These are phyloP conservation scores for Sipha flava DNA, from an alignment of 1,140 invertebrate species.

Conservation along the genomic window DNA sequence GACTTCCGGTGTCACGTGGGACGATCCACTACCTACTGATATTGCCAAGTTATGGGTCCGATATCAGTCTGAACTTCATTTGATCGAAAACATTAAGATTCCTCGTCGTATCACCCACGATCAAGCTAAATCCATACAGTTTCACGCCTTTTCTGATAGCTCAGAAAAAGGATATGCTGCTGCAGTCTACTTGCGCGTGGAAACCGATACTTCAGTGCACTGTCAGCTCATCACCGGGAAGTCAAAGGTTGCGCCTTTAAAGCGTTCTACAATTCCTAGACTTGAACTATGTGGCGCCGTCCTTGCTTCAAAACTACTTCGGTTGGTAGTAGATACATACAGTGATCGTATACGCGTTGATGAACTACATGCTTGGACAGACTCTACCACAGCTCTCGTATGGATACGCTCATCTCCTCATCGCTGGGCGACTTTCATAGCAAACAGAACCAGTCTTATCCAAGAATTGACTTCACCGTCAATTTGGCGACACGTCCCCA, in stretches of 20 bases:
- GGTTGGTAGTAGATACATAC: too few species aligned
- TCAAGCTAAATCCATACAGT: not conserved
- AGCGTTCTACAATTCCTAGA: not conserved
- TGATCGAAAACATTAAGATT: not conserved
- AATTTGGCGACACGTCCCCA: slow-evolving; percentile 44
- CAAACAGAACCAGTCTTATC: slow-evolving; percentile 43
- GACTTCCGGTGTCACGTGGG: slow-evolving; percentile 40
- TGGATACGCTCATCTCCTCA: too few species aligned
- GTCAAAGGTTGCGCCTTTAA: not conserved
- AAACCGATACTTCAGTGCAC: not conserved
- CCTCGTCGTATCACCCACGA: not conserved
- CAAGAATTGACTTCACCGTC: slow-evolving; percentile 34
- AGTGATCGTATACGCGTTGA: too few species aligned
- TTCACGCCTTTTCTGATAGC: not conserved
- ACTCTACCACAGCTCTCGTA: too few species aligned
- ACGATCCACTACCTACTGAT: slow-evolving; percentile 39
- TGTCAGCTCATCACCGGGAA: not conserved
- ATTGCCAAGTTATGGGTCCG: slow-evolving; percentile 36
- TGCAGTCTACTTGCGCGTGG: too few species aligned
- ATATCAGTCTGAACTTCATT: not conserved
- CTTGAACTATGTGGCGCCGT: not conserved
- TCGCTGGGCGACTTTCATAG: slow-evolving; percentile 43
- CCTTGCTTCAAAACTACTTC: not conserved
- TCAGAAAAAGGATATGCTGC: not conserved
- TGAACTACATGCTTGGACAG: not conserved